Base-by-base conservation (phyloP, 2,888 invertebrate genomes). In the Cordilura impudica region DNA sequence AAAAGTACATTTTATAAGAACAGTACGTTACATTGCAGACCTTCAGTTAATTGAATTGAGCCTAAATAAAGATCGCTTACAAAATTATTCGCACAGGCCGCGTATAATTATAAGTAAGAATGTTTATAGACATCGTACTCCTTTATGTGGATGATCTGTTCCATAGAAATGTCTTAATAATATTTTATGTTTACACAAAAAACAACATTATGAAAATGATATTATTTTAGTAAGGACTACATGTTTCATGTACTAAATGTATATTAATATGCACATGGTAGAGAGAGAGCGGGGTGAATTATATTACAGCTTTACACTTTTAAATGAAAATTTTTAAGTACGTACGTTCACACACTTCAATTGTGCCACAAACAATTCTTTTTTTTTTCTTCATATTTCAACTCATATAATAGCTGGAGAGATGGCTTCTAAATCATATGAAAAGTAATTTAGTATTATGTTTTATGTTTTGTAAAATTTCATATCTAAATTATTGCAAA, bases 81-180 rank as follows among this genome's bases (percentile, higher is more conserved):
- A n/a, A n/a, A n/a, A n/a, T n/a, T n/a, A n/a, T n/a, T n/a, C n/a
- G n/a, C n/a, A n/a, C n/a, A n/a, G n/a, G n/a, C n/a, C n/a, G n/a
- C n/a, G n/a, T n/a, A n/a, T n/a, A n/a, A n/a, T n/a, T 49, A 39
- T 12, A 58, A n/a, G 3, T 35, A 35, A 19, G 7, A n/a, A 18
- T 43, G 31, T 51, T 4, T 35, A 2, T 54, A 19, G 39, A 70
- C 16, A 39, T 61, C 29, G 53, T 47, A 43, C 51, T 58, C 19
- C 39, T 73, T 65, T 49, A 29, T 67, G 61, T 35, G 72, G 67
- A 14, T 74, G 78, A 78, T 74, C 39, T 70, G 53, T 72, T 72
- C 10, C 51, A 45, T 51, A 39, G 43, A 63, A 77, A 72, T 77
- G 56, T 78, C 61, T 72, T 78, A 78, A 78, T 67, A 63, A 72